These are phyloP conservation scores for Oryzias melastigma DNA, from an alignment of 2,113 vertebrate species.

Conservation along the genomic window DNA sequence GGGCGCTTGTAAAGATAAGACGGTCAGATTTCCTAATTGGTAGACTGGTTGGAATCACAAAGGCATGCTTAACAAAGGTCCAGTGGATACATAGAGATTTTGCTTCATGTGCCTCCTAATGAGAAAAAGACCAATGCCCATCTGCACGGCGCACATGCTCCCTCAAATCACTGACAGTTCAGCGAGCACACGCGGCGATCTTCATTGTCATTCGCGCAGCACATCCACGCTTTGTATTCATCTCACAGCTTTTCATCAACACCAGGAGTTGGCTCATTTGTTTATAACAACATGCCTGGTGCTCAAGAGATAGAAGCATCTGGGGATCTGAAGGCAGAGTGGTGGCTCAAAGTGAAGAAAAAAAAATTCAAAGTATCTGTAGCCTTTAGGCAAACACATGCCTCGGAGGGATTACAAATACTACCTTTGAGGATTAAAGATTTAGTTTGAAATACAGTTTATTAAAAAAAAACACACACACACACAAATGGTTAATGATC, in stretches of 20 bases:
- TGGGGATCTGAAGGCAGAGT: not conserved
- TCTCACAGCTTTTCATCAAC: slow-evolving; percentile 30
- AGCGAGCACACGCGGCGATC: slow-evolving; percentile 33
- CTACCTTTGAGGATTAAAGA: not conserved
- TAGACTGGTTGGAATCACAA: slow-evolving; percentile 38
- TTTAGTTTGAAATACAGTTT: slow-evolving; percentile 1
- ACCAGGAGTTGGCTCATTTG: slow-evolving; percentile 8
- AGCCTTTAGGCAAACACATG: not conserved
- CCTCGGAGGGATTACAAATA: not conserved
- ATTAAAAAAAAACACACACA: not conserved
- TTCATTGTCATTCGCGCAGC: slow-evolving; percentile 27
- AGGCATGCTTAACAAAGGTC: slow-evolving; percentile 40
- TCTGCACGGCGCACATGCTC: slow-evolving; percentile 69
- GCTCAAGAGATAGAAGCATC: not conserved
- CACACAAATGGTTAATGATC: slow-evolving; percentile 43
- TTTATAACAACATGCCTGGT: not conserved
- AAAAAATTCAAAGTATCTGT: not conserved
- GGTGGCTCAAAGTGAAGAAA: not conserved
- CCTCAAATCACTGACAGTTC: slow-evolving; percentile 39
- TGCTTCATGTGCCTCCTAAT: slow-evolving; percentile 45
- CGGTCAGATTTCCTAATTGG: slow-evolving; percentile 12
- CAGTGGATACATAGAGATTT: slow-evolving; percentile 39
- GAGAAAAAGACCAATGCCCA: slow-evolving; percentile 55
- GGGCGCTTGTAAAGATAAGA: slow-evolving; percentile 13
- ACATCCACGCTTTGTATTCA: slow-evolving; percentile 36